Base-by-base conservation (phyloP, 2,797 vertebrate species). In the Euthynnus affinis region DNA sequence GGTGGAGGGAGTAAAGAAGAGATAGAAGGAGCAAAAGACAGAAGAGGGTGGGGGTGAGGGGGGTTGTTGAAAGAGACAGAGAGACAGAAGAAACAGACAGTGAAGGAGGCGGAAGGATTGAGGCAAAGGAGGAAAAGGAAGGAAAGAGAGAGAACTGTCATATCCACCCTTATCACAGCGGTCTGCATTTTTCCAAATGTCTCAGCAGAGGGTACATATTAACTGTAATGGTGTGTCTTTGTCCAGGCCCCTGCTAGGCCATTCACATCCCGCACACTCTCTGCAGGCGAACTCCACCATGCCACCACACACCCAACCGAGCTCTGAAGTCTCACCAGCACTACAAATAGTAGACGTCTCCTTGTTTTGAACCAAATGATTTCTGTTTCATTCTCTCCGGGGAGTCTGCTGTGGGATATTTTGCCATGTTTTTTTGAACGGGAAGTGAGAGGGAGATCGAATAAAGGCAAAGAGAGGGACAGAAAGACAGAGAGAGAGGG, bases 101-200 rank as follows among this genome's bases (percentile, higher is more conserved):
- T 48, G 75, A 77, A 61, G 44, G 80, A 87, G 84, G 65, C 51
- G 73, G 65, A 88, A 55, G 80, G 73, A 86, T 63, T 73, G 78
- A 87, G 37, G 87, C 73, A 80, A 84, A 83, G 60, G 63, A 81
- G 77, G 69, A 69, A 63, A 57, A 76, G 57, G 78, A 77, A 75
- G 52, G 56, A 62, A 73, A 76, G 80, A 84, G 85, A 67, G 77
- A 78, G 67, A 93, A 83, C 86, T 91, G 92, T 93, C 91, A 93
- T 89, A 91, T 86, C 82, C 81, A 81, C 81, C 86, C 87, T 94
- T 92, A 94, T 95, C 94, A 93, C 92, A 92, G 91, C 79, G 23
- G 91, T 88, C 85, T 83, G 82, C 83, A 71, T 83, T 82, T 93
- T 92, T 90, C 89, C 75, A 89, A 92, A 94, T 90, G 89, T 91